phyloP scores from a whole-genome alignment of 2,888 invertebrate species.

The Coelopa pilipes region DNA sequence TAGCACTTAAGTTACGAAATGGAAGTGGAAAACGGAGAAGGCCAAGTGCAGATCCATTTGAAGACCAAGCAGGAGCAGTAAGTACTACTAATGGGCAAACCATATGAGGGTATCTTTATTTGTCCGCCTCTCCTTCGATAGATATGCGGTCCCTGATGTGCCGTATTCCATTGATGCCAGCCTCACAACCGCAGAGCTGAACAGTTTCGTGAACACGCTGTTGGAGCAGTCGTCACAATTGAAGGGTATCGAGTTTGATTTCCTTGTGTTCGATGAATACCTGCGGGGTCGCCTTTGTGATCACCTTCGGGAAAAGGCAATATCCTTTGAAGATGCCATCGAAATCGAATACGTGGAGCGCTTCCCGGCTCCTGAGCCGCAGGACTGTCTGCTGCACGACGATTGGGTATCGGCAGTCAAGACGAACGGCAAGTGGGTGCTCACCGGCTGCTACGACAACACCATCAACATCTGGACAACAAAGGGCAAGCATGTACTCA shows the following conservation, averaged over 20 bases:
- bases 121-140: constrained; percentile 59
- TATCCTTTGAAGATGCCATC: constrained; percentile 85
- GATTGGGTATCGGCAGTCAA: constrained; percentile 97
- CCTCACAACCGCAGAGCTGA: constrained; percentile 77
- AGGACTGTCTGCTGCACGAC: constrained; percentile 92
- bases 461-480: constrained; percentile 90
- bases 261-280: constrained; percentile 86
- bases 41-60: constrained; percentile 81
- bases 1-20: constrained; percentile 43
- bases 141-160: constrained; percentile 87
- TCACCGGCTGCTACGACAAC: constrained; percentile 94
- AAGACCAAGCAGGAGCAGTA: constrained; percentile 84
- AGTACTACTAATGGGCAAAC: constrained; percentile 60
- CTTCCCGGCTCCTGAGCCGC: constrained; percentile 90
- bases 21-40: constrained; percentile 67
- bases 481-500: constrained; percentile 84
- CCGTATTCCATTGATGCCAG: constrained; percentile 84
- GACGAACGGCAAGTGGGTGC: constrained; percentile 78
- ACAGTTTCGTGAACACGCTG: constrained; percentile 82
- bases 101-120: neutral
- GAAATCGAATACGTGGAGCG: constrained; percentile 92
- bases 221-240: constrained; percentile 62
- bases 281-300: constrained; percentile 73
- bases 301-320: constrained; percentile 79
- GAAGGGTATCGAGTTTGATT: constrained; percentile 79